Conservation (phyloP, 2,888 invertebrate species). For the Tetragonisca angustula region DNA sequence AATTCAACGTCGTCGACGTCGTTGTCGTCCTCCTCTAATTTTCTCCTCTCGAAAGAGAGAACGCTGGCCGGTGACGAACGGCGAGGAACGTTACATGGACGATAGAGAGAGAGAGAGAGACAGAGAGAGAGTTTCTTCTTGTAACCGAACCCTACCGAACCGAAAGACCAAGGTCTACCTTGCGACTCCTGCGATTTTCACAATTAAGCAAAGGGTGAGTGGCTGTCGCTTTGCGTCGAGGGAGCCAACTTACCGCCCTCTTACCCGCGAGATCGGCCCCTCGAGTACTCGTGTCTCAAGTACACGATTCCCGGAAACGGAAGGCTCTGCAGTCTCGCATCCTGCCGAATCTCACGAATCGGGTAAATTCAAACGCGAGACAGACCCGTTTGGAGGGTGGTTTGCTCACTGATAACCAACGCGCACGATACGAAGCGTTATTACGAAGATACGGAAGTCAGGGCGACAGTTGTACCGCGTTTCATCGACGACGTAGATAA, state of each 20-base stretch:
- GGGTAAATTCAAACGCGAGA: conserved; percentile 55
- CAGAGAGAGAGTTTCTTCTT: conserved; percentile 29
- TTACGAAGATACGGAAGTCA: conserved; percentile 74
- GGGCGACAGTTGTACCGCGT: conserved; percentile 59
- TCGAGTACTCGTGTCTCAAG: not conserved
- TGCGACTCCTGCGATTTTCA: conserved; percentile 75
- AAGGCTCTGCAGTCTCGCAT: not conserved
- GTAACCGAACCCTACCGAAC: conserved; percentile 69
- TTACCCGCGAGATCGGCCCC: not conserved
- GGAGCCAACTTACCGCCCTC: conserved; percentile 21
- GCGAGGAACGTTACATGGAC: conserved; percentile 15
- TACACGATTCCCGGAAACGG: no score
- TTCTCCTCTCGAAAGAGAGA: conserved; percentile 55
- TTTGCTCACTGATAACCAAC: conserved; percentile 75
- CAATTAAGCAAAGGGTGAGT: conserved; percentile 80
- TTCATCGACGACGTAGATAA: conserved; percentile 37
- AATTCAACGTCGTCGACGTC: conserved; percentile 49
- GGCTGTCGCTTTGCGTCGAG: conserved; percentile 63
- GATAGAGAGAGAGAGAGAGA: conserved; percentile 28
- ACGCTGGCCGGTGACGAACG: conserved; percentile 58
- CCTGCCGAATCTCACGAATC: not conserved
- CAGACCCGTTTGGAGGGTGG: conserved; percentile 70
- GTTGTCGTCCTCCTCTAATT: conserved; percentile 62
- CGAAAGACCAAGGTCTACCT: conserved; percentile 63
- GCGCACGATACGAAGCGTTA: conserved; percentile 74